Conservation (phyloP, 2,113 vertebrate genomes). For the Greenwoodochromis staneri region DNA sequence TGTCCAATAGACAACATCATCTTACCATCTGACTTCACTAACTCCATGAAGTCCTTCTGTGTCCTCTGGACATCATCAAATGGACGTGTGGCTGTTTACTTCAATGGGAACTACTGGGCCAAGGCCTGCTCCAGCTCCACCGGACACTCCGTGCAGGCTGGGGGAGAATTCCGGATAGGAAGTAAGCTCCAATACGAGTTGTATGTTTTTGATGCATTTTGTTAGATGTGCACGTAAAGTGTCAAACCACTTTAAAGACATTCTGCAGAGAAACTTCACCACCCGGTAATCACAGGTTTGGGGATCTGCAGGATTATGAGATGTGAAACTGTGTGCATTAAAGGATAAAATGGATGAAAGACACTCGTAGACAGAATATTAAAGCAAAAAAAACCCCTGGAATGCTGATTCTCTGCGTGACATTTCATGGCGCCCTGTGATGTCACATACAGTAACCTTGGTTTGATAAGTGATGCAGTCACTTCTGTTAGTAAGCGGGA, state of each 20-base stretch:
- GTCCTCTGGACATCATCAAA: slow-evolving; percentile 72
- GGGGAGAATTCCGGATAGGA: slow-evolving; percentile 77
- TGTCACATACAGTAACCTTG: background rate
- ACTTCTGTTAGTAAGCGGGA: background rate
- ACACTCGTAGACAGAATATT: background rate
- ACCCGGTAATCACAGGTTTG: background rate
- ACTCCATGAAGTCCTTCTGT: slow-evolving; percentile 77
- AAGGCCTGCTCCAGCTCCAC: slow-evolving; percentile 59
- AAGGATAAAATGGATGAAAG: background rate
- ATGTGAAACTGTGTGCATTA: background rate
- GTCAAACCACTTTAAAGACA: background rate
- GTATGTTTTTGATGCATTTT: background rate
- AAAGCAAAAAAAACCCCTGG: background rate
- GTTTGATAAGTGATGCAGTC: background rate
- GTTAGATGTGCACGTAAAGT: background rate
- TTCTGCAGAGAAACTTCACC: background rate
- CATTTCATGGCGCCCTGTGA: background rate
- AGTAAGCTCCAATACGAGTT: background rate
- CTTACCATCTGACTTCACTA: slow-evolving; percentile 67
- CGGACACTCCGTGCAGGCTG: slow-evolving; percentile 58
- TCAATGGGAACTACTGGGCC: slow-evolving; percentile 51
- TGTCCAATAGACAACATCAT: slow-evolving; percentile 72
- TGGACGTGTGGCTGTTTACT: slow-evolving; percentile 62
- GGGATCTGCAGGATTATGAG: background rate
- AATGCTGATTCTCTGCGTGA: background rate